Evolutionary conservation across 2,113 vertebrate species (phyloP), one percentile per base, ranked within the genome.

Genomic region (Pardalotus punctatus): DNA sequence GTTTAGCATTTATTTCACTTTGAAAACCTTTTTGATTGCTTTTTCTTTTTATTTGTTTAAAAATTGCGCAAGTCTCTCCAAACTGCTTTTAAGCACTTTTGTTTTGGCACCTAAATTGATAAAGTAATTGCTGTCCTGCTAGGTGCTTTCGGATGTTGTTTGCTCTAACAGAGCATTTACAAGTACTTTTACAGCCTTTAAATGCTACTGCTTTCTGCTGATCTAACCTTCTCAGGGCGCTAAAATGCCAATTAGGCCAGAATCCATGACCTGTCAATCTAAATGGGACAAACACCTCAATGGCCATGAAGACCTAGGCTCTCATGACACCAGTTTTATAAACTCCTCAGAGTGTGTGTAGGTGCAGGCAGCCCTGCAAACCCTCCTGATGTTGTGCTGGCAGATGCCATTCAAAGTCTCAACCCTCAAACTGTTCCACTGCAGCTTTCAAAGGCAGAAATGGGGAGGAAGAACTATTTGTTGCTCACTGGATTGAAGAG

Each of bases 381-480:
- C 47, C 21, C 47, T 47, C 24, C 50, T 76, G 69, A 23, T 1
- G 0, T 0, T 80, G 29, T 3, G 0, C 45, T 67, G 50, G 48
- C 47, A 90, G 47, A 25, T 64, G 21, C 36, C 69, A 54, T 78
- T 81, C 35, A 28, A 91, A 85, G 19, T 45, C 53, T 62, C n/a
- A 24, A 4, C 48, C 35, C 3, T 82, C 57, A 73, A 72, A 57
- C 19, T 5, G 2, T 35, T 89, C 35, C 67, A 7, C 14, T 72
- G 33, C n/a, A 87, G 70, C 29, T 65, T 70, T 67, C 57, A 47
- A 50, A 73, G 65, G 21, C n/a, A 79, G 76, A 71, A 84, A 50
- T 24, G 38, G 23, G 28, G 43, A 81, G 35, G 36, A 78, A 60
- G 21, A 43, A 11, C 40, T 47, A 15, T 47, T 38, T 50, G 18